Evolutionary conservation across 2,888 invertebrate genomes (phyloP).

Genomic region (Hirtodrosophila cameraria): DNA sequence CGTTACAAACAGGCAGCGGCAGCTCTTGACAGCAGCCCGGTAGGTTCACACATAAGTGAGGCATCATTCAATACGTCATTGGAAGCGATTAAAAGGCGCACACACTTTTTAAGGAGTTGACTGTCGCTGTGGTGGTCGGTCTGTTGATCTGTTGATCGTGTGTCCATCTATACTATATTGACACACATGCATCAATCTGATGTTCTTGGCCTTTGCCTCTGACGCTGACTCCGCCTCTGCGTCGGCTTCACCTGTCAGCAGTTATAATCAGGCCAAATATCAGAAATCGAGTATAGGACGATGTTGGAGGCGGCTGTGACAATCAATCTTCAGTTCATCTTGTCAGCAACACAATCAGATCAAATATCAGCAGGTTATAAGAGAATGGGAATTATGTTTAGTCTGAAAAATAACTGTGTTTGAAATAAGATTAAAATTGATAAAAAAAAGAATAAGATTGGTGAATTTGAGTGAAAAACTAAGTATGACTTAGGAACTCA

Average conservation of each 20-base stretch:
- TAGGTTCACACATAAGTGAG: slow-evolving; percentile 79
- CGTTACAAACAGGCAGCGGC: slow-evolving; percentile 72
- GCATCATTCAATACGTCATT: slow-evolving; percentile 76
- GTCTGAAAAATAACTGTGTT: slow-evolving; percentile 8
- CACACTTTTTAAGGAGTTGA: slow-evolving; percentile 66
- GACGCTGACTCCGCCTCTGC: background rate
- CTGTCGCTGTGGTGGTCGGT: slow-evolving; percentile 64
- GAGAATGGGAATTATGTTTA: slow-evolving; percentile 18
- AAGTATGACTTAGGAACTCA: too few relatives aligned
- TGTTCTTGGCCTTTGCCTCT: too few relatives aligned
- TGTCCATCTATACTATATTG: slow-evolving; percentile 37
- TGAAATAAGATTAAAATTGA: slow-evolving; percentile 14
- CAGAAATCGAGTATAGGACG: slow-evolving; percentile 17
- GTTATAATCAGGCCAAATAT: slow-evolving; percentile 64
- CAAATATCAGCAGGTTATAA: slow-evolving; percentile 50
- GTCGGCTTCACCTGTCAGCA: slow-evolving; percentile 62
- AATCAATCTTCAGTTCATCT: slow-evolving; percentile 44
- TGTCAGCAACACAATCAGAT: slow-evolving; percentile 41
- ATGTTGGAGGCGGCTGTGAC: slow-evolving; percentile 35
- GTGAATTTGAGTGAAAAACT: too few relatives aligned
- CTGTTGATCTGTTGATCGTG: too few relatives aligned
- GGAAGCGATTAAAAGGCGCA: slow-evolving; percentile 70
- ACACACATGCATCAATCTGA: slow-evolving; percentile 37
- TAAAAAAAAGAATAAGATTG: too few relatives aligned
- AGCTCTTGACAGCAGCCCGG: slow-evolving; percentile 77